Percentiles rank a stretch among this genome's conserved stretches.
Evolutionary conservation across 92 coral and sea anemone species (phyloP).

Genomic region (Siderastrea siderea): DNA sequence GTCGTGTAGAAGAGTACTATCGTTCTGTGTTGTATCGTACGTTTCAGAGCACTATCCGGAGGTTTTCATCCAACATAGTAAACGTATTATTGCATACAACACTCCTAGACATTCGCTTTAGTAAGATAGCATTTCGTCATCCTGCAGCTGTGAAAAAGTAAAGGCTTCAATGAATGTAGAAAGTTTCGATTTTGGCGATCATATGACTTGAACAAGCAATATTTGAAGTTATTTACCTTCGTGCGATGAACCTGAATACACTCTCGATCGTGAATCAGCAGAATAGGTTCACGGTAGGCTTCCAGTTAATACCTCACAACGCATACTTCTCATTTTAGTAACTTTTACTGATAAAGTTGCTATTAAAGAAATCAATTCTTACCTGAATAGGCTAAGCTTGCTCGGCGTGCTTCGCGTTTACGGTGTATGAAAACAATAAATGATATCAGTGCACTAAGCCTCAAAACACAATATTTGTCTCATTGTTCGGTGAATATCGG

Average conservation of each 20-base stretch:
- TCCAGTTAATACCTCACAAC: neutral
- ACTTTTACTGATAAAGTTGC: neutral
- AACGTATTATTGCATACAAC: too few relatives aligned
- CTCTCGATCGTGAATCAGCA: neutral
- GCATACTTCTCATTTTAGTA: neutral
- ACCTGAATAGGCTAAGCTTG: slow-evolving; percentile 3
- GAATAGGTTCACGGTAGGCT: too few relatives aligned
- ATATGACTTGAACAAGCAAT: neutral
- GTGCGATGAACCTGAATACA: neutral
- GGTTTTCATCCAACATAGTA: too few relatives aligned
- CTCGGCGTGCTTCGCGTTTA: slow-evolving; percentile 10
- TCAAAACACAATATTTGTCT: slow-evolving; percentile 33
- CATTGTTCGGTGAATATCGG: slow-evolving; percentile 29
- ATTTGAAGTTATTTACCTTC: neutral
- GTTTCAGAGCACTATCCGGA: too few relatives aligned
- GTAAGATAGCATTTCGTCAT: too few relatives aligned
- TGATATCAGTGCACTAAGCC: slow-evolving; percentile 8
- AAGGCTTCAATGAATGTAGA: neutral
- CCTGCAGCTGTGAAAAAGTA: too few relatives aligned
- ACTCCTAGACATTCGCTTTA: too few relatives aligned
- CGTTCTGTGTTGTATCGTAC: too few relatives aligned
- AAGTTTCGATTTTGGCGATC: neutral
- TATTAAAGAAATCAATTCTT: neutral
- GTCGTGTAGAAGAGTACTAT: too few relatives aligned
- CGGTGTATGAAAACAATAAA: slow-evolving; percentile 2